Evolutionary conservation across 92 coral and sea anemone genomes (phyloP).

Genomic region (Siderastrea radians): DNA sequence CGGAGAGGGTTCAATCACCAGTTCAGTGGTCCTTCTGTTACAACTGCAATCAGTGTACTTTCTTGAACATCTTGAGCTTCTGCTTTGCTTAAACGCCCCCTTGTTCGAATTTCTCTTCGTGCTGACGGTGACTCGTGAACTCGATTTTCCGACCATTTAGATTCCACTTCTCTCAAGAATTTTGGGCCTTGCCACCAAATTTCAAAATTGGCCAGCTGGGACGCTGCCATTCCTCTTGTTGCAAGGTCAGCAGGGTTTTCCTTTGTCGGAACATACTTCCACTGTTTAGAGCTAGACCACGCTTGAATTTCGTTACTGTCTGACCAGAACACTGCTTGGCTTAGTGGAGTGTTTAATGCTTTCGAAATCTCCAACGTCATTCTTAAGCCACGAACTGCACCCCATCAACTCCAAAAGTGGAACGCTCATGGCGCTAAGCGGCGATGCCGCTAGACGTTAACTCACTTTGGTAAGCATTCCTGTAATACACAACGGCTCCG

Average conservation of each 20-base stretch:
- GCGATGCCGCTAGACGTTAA: conserved; percentile 41
- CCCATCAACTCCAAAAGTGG: conserved; percentile 70
- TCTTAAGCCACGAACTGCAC: conserved; percentile 69
- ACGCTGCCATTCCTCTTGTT: conserved; percentile 17
- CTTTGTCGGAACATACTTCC: conserved; percentile 23
- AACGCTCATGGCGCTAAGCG: conserved; percentile 59
- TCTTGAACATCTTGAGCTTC: no score
- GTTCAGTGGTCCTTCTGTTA: no score
- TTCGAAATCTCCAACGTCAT: conserved; percentile 37
- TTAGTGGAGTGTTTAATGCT: not conserved
- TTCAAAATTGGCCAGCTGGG: not conserved
- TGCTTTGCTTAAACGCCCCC: no score
- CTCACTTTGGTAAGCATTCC: conserved; percentile 55
- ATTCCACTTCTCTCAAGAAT: not conserved
- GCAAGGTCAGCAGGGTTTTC: conserved; percentile 17
- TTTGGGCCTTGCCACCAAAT: conserved; percentile 34
- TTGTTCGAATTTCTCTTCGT: no score
- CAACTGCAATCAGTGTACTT: no score
- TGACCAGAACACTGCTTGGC: conserved; percentile 6
- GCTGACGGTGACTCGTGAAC: no score
- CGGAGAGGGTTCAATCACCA: no score
- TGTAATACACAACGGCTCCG: conserved; percentile 69
- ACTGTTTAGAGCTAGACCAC: conserved; percentile 17
- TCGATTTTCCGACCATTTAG: no score
- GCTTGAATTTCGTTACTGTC: conserved; percentile 15